Evolutionary conservation across 2,888 invertebrate genomes (phyloP).

Genomic region (Sycophila texana): DNA sequence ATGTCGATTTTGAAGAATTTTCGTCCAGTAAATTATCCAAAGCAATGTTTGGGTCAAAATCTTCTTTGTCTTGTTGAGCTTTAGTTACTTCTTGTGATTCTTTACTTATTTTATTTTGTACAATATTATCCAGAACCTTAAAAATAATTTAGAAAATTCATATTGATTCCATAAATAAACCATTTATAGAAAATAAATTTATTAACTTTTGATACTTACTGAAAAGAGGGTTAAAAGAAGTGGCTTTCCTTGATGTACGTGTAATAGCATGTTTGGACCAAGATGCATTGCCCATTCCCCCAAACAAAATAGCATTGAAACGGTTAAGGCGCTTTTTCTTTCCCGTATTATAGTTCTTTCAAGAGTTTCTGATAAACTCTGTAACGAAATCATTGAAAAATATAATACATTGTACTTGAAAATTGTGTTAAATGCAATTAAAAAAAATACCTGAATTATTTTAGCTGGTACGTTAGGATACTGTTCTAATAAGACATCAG

Average conservation of each 20-base stretch:
- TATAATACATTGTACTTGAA: conserved; percentile 22
- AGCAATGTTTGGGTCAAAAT: conserved; percentile 85
- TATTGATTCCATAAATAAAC: conserved; percentile 14
- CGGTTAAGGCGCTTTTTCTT: conserved; percentile 80
- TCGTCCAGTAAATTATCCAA: conserved; percentile 82
- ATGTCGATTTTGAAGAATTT: conserved; percentile 68
- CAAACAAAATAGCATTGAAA: conserved; percentile 90
- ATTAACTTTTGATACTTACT: conserved; percentile 74
- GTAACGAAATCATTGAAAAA: conserved; percentile 12
- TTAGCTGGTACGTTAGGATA: conserved; percentile 86
- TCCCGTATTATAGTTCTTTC: conserved; percentile 76
- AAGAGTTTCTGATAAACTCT: conserved; percentile 77
- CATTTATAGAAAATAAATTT: background rate
- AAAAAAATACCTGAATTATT: conserved; percentile 77
- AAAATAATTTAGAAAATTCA: conserved; percentile 27
- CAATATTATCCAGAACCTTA: conserved; percentile 72
- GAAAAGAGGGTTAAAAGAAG: conserved; percentile 84
- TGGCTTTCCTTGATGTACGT: conserved; percentile 77
- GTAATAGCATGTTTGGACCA: conserved; percentile 81
- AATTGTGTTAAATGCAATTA: conserved; percentile 2
- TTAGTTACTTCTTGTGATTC: conserved; percentile 58
- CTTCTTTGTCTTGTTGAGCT: conserved; percentile 74
- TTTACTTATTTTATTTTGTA: conserved; percentile 67
- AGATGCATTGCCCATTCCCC: conserved; percentile 96
- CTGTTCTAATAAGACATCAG: conserved; percentile 82